Conservation (phyloP, 2,888 invertebrate species). For the Eupithecia centaureata region DNA sequence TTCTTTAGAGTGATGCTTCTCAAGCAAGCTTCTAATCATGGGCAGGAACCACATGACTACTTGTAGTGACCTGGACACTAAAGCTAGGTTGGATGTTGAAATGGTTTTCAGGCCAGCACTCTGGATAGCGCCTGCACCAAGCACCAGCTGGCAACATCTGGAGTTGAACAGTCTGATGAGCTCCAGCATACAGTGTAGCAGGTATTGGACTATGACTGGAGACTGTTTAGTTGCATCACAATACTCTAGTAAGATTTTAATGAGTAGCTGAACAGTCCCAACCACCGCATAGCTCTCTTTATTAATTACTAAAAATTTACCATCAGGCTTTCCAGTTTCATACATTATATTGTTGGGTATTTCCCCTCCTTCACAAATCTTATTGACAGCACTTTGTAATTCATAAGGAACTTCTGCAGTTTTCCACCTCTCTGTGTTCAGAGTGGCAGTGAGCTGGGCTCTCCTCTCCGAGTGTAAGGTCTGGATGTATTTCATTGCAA, state of each 20-base stretch:
- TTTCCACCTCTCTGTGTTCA: conserved; percentile 97
- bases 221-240: conserved; percentile 92
- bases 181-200: conserved; percentile 94
- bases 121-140: conserved; percentile 98
- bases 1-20: conserved; percentile 82
- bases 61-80: conserved; percentile 93
- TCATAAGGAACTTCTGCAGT: conserved; percentile 95
- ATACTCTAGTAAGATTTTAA: conserved; percentile 96
- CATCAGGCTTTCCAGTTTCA: conserved; percentile 75
- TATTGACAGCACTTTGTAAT: conserved; percentile 93
- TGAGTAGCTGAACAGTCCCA: conserved; percentile 92
- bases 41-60: conserved; percentile 92
- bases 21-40: conserved; percentile 87
- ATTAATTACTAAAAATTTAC: conserved; percentile 85
- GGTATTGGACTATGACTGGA: conserved; percentile 90
- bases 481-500: conserved; percentile 95
- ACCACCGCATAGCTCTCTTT: conserved; percentile 90
- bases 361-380: conserved; percentile 83
- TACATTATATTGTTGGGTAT: conserved; percentile 70
- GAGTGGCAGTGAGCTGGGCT: conserved; percentile 90
- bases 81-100: conserved; percentile 95
- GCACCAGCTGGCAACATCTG: conserved; percentile 95
- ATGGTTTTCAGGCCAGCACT: conserved; percentile 97
- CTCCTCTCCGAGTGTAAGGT: conserved; percentile 95
- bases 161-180: conserved; percentile 94